These are phyloP conservation scores for Girardinichthys multiradiatus DNA, from an alignment of 2,113 vertebrate genomes.

Conservation along the genomic window DNA sequence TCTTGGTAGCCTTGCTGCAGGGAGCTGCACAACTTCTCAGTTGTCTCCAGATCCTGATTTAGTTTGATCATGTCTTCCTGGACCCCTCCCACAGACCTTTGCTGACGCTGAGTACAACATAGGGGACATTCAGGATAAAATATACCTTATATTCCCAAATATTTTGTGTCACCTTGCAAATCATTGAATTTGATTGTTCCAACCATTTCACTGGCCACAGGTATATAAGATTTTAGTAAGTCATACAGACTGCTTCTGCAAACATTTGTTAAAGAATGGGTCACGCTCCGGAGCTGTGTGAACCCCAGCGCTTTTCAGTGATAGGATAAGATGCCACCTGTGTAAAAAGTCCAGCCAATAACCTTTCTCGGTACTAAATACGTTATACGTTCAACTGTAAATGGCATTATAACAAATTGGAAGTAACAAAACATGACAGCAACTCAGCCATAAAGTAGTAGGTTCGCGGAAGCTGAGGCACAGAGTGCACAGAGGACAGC, in stretches of 20 bases:
- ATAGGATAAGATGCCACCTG: neutral
- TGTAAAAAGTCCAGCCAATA: neutral
- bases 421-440: neutral
- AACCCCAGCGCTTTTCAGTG: neutral
- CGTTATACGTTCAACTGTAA: neutral
- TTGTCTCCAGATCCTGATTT: conserved; percentile 85
- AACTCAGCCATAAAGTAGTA: no score
- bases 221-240: neutral
- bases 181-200: neutral
- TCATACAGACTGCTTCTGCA: neutral
- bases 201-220: neutral
- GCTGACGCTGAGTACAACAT: conserved; percentile 77
- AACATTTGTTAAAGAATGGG: neutral
- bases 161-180: no score
- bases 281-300: neutral
- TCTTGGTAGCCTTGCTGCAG: conserved; percentile 91
- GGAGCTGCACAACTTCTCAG: conserved; percentile 86
- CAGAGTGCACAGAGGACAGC: no score
- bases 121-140: neutral
- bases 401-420: neutral
- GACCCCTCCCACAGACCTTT: conserved; percentile 79
- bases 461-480: no score
- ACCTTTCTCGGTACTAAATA: neutral
- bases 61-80: conserved; percentile 89
- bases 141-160: neutral